Base-by-base conservation (phyloP, 2,113 vertebrate genomes). In the Pelobates fuscus region DNA sequence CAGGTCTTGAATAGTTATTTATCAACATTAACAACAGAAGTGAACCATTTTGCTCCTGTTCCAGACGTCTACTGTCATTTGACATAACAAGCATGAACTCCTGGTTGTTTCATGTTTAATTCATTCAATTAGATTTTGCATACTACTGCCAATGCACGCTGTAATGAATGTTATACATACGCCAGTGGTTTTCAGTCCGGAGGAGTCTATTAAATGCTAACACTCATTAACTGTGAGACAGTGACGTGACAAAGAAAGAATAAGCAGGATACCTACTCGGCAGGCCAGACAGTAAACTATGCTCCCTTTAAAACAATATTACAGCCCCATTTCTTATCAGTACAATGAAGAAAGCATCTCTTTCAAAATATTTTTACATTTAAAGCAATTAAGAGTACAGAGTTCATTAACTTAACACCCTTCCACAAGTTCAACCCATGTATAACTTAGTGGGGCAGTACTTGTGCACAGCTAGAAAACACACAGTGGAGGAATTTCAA, bases 21-120 rank as follows among this genome's bases (percentile, higher is more conserved):
- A 37, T 6, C 32, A 37, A 37, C 10, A 6, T 37, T 37, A 37
- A 37, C 5, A 5, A 37, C 5, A 37, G 32, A 6, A 37, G 10
- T 6, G 32, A 5, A 29, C 25, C n/a, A 26, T 14, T 41, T 41
- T n/a, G 12, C 21, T 65, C 21, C 10, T 11, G 2, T 41, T 10
- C 20, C 29, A 41, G 30, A 24, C 32, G 8, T 37, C 12, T 20
- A 10, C 20, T 32, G 60, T 37, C 20, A 30, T 65, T 65, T 24
- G 32, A 43, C 10, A 43, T 23, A 64, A 64, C 32, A 25, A 65
- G 32, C 32, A 12, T 43, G 30, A 41, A 65, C 11, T 41, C n/a
- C 32, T 7, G 62, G 10, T 43, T 65, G 32, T 65, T 65, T 43
- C 37, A 65, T 65, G 62, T 65, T 65, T 65, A 24, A 65, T 65